Percentiles rank a stretch among this genome's conserved stretches.
Evolutionary conservation across 2,113 vertebrate genomes (phyloP).

Genomic region (Zapus hudsonius): DNA sequence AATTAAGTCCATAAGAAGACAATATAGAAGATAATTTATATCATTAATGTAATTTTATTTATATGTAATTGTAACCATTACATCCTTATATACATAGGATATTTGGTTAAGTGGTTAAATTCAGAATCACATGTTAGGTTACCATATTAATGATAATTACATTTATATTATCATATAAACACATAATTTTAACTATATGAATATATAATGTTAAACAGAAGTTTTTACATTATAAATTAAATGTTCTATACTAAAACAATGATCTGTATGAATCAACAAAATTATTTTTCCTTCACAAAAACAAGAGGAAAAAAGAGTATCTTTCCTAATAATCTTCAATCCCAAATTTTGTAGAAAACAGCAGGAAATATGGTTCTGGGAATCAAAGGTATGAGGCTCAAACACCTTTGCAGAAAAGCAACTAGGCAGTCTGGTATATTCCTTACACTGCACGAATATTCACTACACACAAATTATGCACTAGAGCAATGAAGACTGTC

Average conservation of each 20-base stretch:
- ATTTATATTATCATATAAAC: neutral
- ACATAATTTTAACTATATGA: neutral
- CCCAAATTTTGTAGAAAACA: constrained; percentile 14
- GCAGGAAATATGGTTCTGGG: neutral
- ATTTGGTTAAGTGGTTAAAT: neutral
- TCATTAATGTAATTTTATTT: neutral
- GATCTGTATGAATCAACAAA: neutral
- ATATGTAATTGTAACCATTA: neutral
- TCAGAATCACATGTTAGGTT: constrained; percentile 34
- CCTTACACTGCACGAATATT: neutral
- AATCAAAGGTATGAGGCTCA: neutral
- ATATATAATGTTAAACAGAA: neutral
- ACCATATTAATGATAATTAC: neutral
- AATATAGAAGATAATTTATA: constrained; percentile 9
- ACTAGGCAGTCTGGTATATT: neutral
- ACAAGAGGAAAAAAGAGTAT: neutral
- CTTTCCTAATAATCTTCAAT: neutral
- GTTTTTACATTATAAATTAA: neutral
- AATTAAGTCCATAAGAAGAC: neutral
- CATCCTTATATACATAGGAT: neutral
- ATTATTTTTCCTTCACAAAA: constrained; percentile 1
- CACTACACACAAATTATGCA: neutral
- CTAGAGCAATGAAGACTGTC: neutral
- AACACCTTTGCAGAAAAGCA: neutral
- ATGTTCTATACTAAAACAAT: constrained; percentile 5